Evolutionary conservation across 2,888 invertebrate species (phyloP).

Genomic region (Achlya flavicornis): DNA sequence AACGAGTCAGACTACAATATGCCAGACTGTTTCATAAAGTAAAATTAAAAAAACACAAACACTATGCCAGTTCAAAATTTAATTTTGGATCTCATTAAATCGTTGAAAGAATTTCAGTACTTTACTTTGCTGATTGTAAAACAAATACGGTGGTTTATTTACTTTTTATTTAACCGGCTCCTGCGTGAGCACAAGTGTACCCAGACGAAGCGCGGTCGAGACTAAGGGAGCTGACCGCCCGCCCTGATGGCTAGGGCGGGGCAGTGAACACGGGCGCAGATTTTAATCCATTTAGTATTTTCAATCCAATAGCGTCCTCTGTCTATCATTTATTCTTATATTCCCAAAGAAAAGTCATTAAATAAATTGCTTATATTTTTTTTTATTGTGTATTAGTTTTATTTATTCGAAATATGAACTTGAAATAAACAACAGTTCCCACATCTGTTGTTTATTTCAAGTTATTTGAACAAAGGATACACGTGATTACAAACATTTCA

Average conservation of each 20-base stretch:
- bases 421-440: too few relatives aligned
- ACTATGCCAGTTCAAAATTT: neutral
- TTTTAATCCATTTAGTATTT: slow-evolving; percentile 67
- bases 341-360: neutral
- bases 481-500: neutral
- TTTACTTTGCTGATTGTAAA: neutral
- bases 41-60: neutral
- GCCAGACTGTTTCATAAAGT: neutral
- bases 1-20: neutral
- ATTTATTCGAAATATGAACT: too few relatives aligned
- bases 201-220: slow-evolving; percentile 31
- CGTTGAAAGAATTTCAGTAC: neutral
- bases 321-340: neutral
- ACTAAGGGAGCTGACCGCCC: slow-evolving; percentile 33
- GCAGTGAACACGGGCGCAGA: slow-evolving; percentile 40
- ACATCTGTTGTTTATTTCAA: neutral
- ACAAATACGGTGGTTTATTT: slow-evolving; percentile 17
- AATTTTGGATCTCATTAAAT: neutral
- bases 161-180: slow-evolving; percentile 11
- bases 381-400: too few relatives aligned
- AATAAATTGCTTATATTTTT: too few relatives aligned
- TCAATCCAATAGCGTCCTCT: slow-evolving; percentile 25
- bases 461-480: neutral
- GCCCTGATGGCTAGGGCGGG: slow-evolving; percentile 48
- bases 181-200: slow-evolving; percentile 36